phyloP scores from a whole-genome alignment of 2,888 invertebrate species.

The Eutolmus rufibarbis region DNA sequence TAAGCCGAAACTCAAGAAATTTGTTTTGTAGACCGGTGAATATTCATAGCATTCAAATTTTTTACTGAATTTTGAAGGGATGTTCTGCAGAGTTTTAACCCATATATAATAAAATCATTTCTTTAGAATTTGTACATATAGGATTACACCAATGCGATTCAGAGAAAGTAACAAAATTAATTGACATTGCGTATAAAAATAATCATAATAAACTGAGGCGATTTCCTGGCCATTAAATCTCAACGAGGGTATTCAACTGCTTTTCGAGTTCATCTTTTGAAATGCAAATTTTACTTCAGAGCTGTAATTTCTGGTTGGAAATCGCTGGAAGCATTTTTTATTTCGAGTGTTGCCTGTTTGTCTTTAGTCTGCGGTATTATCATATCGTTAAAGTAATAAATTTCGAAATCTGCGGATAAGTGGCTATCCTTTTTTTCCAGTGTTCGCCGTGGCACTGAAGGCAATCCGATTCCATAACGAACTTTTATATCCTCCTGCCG shows the following conservation, averaged over 20 bases:
- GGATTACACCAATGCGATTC: neutral
- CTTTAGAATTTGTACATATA: neutral
- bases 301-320: neutral
- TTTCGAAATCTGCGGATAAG: neutral
- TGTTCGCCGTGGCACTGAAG: neutral
- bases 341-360: neutral
- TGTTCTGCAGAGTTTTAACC: no score
- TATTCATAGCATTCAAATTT: no score
- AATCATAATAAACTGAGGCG: neutral
- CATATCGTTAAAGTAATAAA: neutral
- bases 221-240: neutral
- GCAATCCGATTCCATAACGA: neutral
- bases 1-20: no score
- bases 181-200: neutral
- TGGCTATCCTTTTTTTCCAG: neutral
- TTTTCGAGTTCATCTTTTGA: neutral
- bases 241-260: neutral
- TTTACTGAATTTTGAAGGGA: no score
- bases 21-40: no score
- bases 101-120: no score
- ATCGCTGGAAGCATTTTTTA: neutral
- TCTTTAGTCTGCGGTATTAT: neutral
- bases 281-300: neutral
- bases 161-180: neutral
- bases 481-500: neutral